Conservation (phyloP, 2,797 vertebrate genomes). For the Megalops cyprinoides region DNA sequence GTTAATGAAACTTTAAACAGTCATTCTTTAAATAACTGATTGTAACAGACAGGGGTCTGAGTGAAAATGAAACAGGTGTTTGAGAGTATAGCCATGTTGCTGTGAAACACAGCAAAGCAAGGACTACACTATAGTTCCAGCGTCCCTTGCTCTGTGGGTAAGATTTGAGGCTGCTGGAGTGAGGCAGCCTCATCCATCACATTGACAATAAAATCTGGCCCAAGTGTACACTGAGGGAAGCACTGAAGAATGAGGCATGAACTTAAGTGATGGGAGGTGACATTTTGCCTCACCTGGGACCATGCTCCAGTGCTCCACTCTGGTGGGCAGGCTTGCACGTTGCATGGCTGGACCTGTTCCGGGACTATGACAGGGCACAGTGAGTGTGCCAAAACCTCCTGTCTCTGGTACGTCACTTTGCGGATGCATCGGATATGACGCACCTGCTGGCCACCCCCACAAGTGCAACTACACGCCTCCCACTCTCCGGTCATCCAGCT, state of each 20-base stretch:
- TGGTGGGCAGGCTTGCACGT: conserved; percentile 82
- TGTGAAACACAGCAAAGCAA: too few species aligned
- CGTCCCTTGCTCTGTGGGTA: too few species aligned
- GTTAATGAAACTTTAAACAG: too few species aligned
- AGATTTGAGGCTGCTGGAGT: too few species aligned
- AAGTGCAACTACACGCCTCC: conserved; percentile 84
- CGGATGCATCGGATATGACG: conserved; percentile 84
- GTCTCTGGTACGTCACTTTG: conserved; percentile 84
- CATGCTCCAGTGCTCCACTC: conserved; percentile 86
- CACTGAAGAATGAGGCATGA: background rate
- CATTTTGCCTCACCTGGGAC: conserved; percentile 82
- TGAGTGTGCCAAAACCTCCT: conserved; percentile 80
- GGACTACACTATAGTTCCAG: too few species aligned
- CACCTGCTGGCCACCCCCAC: conserved; percentile 87
- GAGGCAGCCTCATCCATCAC: background rate
- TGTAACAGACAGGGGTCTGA: too few species aligned
- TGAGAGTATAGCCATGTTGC: too few species aligned
- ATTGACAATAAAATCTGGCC: background rate
- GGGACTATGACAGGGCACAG: conserved; percentile 87
- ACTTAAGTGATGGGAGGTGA: background rate
- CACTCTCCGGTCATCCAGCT: conserved; percentile 89
- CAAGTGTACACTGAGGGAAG: background rate
- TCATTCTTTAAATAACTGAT: too few species aligned
- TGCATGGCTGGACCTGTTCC: conserved; percentile 82
- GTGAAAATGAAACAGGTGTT: too few species aligned